A percentile compares a stretch with the other conserved stretches of the same genome.
Conservation (phyloP, 2,888 invertebrate species). For the Melanchra persicariae region DNA sequence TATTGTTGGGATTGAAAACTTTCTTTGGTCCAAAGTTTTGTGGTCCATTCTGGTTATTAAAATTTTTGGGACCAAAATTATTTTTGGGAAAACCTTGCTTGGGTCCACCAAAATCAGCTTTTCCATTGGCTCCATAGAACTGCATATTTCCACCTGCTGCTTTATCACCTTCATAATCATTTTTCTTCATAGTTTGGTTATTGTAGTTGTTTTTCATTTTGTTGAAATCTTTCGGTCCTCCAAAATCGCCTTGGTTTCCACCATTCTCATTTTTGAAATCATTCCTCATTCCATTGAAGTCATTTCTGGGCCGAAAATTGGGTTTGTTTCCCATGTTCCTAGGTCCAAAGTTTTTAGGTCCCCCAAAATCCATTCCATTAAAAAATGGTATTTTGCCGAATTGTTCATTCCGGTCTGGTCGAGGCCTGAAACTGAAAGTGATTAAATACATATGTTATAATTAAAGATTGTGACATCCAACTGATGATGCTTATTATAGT, state of each 20-base stretch:
- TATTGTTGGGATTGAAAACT: constrained; percentile 80
- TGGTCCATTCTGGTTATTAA: constrained; percentile 81
- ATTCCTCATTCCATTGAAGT: constrained; percentile 87
- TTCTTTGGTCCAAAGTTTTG: constrained; percentile 84
- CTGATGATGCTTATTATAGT: not conserved
- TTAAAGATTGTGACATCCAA: constrained; percentile 9
- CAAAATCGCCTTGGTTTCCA: constrained; percentile 84
- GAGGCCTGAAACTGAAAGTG: constrained; percentile 89
- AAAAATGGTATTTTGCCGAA: constrained; percentile 90
- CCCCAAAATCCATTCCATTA: constrained; percentile 88
- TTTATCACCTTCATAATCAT: constrained; percentile 84
- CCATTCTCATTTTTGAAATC: constrained; percentile 85
- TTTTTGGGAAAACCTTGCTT: constrained; percentile 85
- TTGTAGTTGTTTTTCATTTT: constrained; percentile 86
- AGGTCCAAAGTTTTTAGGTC: constrained; percentile 88
- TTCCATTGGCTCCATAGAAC: constrained; percentile 84
- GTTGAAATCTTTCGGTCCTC: constrained; percentile 86
- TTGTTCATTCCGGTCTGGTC: constrained; percentile 92
- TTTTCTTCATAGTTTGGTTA: constrained; percentile 80
- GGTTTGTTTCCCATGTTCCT: constrained; percentile 85
- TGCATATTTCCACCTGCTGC: constrained; percentile 83
- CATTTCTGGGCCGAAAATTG: constrained; percentile 88
- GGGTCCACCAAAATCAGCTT: constrained; percentile 88
- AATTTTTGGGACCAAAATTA: constrained; percentile 84
- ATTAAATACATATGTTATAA: constrained; percentile 59